A percentile compares a stretch with the other conserved stretches of the same genome.
These are phyloP conservation scores for Lasiurus borealis DNA, from an alignment of 2,113 vertebrate genomes.

Conservation along the genomic window DNA sequence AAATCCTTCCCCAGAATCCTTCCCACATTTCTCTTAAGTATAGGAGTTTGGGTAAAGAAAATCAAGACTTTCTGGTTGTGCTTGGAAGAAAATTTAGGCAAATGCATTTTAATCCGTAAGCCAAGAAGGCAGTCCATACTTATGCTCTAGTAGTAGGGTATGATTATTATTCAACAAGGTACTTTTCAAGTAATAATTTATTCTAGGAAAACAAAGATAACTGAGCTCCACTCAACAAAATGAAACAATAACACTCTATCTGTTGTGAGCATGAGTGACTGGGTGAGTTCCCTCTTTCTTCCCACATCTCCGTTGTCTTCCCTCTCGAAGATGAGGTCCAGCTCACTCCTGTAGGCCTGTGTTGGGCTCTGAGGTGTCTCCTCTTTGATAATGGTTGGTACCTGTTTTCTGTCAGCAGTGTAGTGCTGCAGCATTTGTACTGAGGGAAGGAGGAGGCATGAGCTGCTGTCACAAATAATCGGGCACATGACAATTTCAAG, in stretches of 20 bases:
- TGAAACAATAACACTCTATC: neutral
- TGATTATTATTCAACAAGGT: neutral
- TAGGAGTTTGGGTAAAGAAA: conserved; percentile 35
- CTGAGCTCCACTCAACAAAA: neutral
- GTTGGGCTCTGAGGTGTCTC: neutral
- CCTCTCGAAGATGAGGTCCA: neutral
- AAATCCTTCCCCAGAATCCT: neutral
- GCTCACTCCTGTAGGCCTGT: neutral
- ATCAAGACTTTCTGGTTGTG: neutral
- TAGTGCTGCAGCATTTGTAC: neutral
- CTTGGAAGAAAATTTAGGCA: neutral
- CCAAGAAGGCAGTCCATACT: neutral
- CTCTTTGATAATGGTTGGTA: neutral
- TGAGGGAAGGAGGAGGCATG: neutral
- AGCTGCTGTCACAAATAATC: neutral
- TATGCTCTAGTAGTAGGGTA: neutral
- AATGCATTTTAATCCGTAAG: neutral
- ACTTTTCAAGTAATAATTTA: conserved; percentile 24
- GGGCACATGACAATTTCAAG: neutral
- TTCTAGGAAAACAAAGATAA: neutral
- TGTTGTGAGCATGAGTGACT: neutral
- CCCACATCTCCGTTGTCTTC: neutral
- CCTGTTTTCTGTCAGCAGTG: conserved; percentile 42
- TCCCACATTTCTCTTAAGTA: neutral
- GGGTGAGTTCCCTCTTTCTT: neutral